Conservation (phyloP, 1,140 invertebrate genomes). For the Bilobella aurantiaca region DNA sequence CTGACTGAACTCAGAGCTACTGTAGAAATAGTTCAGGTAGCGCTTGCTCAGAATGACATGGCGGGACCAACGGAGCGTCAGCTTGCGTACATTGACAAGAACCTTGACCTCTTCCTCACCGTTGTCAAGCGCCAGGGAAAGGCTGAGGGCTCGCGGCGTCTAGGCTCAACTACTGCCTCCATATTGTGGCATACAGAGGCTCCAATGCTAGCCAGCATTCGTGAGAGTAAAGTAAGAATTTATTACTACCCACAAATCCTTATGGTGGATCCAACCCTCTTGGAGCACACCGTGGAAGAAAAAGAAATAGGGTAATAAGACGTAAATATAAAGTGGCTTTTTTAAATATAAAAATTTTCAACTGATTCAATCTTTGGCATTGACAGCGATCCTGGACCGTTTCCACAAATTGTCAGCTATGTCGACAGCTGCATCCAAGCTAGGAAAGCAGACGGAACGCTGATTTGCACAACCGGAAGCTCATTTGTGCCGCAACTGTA, state of each 20-base stretch:
- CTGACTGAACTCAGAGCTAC: conserved; percentile 36
- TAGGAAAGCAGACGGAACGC: conserved; percentile 57
- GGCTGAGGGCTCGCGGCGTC: conserved; percentile 11
- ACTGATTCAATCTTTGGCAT: no score
- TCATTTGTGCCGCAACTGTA: conserved; percentile 57
- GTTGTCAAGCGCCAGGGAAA: conserved; percentile 37
- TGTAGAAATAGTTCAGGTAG: conserved; percentile 20
- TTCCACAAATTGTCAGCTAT: conserved; percentile 64
- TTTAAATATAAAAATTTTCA: no score
- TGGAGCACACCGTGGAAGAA: conserved; percentile 52
- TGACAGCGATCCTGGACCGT: conserved; percentile 68
- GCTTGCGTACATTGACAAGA: conserved; percentile 68
- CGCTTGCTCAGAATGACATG: conserved; percentile 26
- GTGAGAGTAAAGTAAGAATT: conserved; percentile 68
- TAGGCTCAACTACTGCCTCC: conserved; percentile 57
- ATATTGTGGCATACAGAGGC: conserved; percentile 70
- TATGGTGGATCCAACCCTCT: conserved; percentile 61
- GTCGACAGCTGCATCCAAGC: conserved; percentile 66
- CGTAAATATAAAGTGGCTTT: neutral
- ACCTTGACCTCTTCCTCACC: conserved; percentile 65
- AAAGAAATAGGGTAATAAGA: conserved; percentile 50
- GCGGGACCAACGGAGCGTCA: conserved; percentile 50
- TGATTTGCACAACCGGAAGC: conserved; percentile 53
- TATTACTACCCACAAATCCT: conserved; percentile 72
- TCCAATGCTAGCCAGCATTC: conserved; percentile 72